Percentiles rank a stretch among this genome's conserved stretches.
Evolutionary conservation across 2,797 vertebrate species (phyloP).

Genomic region (Aplochiton taeniatus): DNA sequence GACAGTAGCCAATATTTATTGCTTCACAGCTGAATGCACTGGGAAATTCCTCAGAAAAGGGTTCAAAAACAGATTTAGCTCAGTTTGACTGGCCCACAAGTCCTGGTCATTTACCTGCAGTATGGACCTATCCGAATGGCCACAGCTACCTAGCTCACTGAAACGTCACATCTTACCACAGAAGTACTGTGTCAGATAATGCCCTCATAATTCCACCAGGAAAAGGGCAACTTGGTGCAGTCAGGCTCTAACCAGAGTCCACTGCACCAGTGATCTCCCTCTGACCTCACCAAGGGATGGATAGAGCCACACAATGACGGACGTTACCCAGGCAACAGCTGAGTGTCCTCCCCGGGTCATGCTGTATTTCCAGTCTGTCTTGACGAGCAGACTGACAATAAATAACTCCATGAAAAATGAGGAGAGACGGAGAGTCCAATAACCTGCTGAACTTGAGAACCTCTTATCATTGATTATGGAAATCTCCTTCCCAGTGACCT

Average conservation of each 20-base stretch:
- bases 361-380: slow-evolving; percentile 32
- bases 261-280: slow-evolving; percentile 14
- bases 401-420: slow-evolving; percentile 67
- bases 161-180: slow-evolving; percentile 3
- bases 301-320: slow-evolving; percentile 15
- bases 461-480: slow-evolving; percentile 72
- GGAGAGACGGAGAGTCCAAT: slow-evolving; percentile 45
- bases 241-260: slow-evolving; percentile 25
- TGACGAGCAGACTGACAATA: slow-evolving; percentile 59
- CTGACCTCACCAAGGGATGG: slow-evolving; percentile 20
- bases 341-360: slow-evolving; percentile 8
- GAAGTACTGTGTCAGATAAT: slow-evolving; percentile 4
- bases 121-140: not conserved
- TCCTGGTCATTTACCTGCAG: not conserved
- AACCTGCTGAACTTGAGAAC: slow-evolving; percentile 71
- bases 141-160: not conserved
- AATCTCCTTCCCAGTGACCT: slow-evolving; percentile 51
- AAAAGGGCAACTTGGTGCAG: slow-evolving; percentile 15
- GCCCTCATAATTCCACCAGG: slow-evolving; percentile 14
- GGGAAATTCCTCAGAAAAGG: not conserved
- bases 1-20: not conserved
- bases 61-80: not conserved
- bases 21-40: not conserved
- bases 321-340: slow-evolving; percentile 15
- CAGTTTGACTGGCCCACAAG: not conserved